Evolutionary conservation across 2,113 vertebrate genomes (phyloP).

Genomic region (Montifringilla adamsi): DNA sequence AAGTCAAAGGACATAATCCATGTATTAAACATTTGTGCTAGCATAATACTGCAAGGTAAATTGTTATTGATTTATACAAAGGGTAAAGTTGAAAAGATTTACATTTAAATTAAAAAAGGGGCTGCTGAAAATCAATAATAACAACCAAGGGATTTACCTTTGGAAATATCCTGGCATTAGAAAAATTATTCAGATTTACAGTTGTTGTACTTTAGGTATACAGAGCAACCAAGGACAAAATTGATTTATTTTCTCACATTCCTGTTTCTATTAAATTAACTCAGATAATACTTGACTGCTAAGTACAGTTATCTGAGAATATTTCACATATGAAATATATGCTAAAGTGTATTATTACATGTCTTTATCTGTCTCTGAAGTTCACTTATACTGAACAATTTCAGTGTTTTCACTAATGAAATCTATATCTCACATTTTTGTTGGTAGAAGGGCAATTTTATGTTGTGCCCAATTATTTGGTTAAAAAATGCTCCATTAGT

Average conservation of each 20-base stretch:
- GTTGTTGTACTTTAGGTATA: not conserved
- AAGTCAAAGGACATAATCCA: conserved; percentile 48
- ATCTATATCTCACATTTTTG: conserved; percentile 38
- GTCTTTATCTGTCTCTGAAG: conserved; percentile 51
- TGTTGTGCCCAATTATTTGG: conserved; percentile 31
- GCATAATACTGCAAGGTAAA: conserved; percentile 27
- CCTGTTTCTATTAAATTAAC: conserved; percentile 29
- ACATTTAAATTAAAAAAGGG: conserved; percentile 59
- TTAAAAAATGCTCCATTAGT: conserved; percentile 19
- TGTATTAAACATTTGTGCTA: conserved; percentile 36
- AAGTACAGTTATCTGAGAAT: conserved; percentile 24
- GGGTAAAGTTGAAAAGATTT: conserved; percentile 46
- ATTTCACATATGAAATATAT: not conserved
- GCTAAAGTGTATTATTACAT: not conserved
- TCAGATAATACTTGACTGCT: conserved; percentile 13
- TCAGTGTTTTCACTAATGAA: conserved; percentile 12
- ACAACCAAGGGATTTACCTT: conserved; percentile 56
- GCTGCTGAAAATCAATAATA: conserved; percentile 53
- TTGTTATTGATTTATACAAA: conserved; percentile 54
- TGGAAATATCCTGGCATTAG: conserved; percentile 12
- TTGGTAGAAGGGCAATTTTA: conserved; percentile 35
- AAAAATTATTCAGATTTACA: conserved; percentile 2
- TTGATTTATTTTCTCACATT: not conserved
- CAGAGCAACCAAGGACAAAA: not conserved
- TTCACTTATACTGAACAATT: conserved; percentile 39